A percentile compares a stretch with the other conserved stretches of the same genome.
Conservation (phyloP, 2,797 vertebrate species). For the Fistularia commersonii region DNA sequence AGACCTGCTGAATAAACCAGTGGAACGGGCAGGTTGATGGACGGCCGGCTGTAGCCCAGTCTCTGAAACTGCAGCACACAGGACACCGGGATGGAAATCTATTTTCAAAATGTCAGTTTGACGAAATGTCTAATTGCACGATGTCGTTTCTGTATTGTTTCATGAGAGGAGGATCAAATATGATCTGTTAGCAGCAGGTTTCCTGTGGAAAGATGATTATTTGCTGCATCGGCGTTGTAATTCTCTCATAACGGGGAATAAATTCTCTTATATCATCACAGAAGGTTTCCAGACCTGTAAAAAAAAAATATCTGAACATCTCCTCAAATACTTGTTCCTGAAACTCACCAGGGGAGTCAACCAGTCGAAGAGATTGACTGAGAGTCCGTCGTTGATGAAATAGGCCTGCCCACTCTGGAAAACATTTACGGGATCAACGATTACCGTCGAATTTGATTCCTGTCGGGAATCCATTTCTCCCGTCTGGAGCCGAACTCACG, state of each 20-base stretch:
- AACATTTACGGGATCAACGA: too few species aligned
- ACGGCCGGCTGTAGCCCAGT: constrained; percentile 82
- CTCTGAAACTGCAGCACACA: constrained; percentile 82
- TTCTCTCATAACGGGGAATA: too few species aligned
- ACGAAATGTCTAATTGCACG: too few species aligned
- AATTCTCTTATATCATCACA: neutral
- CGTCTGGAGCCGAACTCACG: constrained; percentile 85
- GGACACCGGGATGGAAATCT: neutral
- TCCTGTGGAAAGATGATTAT: neutral
- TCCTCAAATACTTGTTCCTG: neutral
- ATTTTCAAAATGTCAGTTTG: too few species aligned
- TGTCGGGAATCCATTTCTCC: neutral
- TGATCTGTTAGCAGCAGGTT: neutral
- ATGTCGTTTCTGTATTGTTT: neutral
- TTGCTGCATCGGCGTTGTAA: too few species aligned
- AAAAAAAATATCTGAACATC: too few species aligned
- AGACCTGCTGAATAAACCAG: constrained; percentile 86
- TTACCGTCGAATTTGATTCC: too few species aligned
- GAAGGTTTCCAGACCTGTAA: too few species aligned
- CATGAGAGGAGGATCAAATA: too few species aligned
- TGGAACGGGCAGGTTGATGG: constrained; percentile 82
- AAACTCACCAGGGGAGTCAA: constrained; percentile 84
- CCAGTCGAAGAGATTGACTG: constrained; percentile 90
- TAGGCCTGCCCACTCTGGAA: constrained; percentile 89
- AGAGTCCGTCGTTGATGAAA: constrained; percentile 91